Base-by-base conservation (phyloP, 2,797 vertebrate genomes). In the Enteromius mattozi region DNA sequence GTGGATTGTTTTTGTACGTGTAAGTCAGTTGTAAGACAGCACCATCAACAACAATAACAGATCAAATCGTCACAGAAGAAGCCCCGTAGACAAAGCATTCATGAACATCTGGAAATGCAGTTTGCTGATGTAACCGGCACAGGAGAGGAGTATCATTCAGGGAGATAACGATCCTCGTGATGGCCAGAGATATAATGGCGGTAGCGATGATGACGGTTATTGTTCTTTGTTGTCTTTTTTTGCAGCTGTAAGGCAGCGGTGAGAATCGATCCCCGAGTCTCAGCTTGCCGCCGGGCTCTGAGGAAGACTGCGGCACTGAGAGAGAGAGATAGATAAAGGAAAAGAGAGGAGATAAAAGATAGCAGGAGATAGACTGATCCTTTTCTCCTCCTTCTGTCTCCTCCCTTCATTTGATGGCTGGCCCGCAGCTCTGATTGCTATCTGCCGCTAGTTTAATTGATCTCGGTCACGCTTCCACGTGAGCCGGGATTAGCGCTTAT, bases 401-500 rank as follows among this genome's bases (percentile, higher is more conserved):
- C 88, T 88, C 70, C 77, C 70, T 42, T 86, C 86, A 91, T 91
- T 91, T 90, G 89, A 75, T 91, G 92, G 90, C 89, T 91, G 91
- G 45, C 59, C 89, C 87, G 89, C 75, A 61, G 92, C 90, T 89
- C 91, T 94, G 95, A 96, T 95, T 87, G 89, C 89, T 92, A 95
- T 95, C 95, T 10, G 90, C 91, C 86, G 82, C 91, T 89, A 89
- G 92, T 95, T 95, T 95, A 96, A 96, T 95, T 95, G 95, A 96
- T 96, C 94, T 95, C 91, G 91, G 95, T 95, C 94, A 95, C 91
- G 93, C 94, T 94, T 94, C 93, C 93, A 94, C 93, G 91, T 89
- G 90, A 94, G 93, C 92, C 68, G 86, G 94, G 94, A 95, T 96
- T 96, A 95, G 89, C 90, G 89, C 92, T 94, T 94, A 95, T 94